A percentile compares a stretch with the other conserved stretches of the same genome.
Evolutionary conservation across 2,113 vertebrate genomes (phyloP).

Genomic region (Zapornia atra): DNA sequence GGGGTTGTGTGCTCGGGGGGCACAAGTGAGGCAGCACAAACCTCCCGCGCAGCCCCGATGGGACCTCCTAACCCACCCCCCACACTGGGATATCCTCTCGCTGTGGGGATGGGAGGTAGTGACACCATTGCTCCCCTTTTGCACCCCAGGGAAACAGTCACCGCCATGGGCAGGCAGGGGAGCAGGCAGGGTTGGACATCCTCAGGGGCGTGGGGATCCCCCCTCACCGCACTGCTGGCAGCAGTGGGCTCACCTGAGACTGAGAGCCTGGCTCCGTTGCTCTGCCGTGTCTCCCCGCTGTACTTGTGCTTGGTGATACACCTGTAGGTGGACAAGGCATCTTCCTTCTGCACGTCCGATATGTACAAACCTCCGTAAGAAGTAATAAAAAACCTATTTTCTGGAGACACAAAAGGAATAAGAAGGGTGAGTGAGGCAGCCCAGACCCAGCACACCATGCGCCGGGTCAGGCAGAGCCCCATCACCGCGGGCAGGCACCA

Average conservation of each 20-base stretch:
- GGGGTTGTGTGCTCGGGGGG: background rate
- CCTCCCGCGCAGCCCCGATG: fast-evolving
- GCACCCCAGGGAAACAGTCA: background rate
- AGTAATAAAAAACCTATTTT: constrained; percentile 97
- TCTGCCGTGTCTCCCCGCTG: constrained; percentile 97
- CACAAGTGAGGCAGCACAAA: fast-evolving
- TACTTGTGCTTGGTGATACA: constrained; percentile 99
- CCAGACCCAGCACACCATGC: fast-evolving
- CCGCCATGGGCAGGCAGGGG: fast-evolving
- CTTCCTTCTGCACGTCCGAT: constrained; percentile 98
- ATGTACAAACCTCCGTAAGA: constrained; percentile 96
- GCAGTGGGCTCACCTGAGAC: constrained; percentile 85
- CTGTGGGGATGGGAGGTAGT: fast-evolving
- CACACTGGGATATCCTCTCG: fast-evolving
- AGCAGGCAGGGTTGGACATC: background rate
- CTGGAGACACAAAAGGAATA: constrained; percentile 77
- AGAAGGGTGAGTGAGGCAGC: background rate
- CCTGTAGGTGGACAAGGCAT: constrained; percentile 97
- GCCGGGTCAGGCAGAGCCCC: background rate
- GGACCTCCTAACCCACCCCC: background rate
- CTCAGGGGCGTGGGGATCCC: fast-evolving
- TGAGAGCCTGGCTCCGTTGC: constrained; percentile 95
- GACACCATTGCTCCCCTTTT: fast-evolving
- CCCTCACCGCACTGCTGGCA: fast-evolving
- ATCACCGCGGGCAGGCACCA: background rate